Percentiles rank a stretch among this genome's conserved stretches.
Conservation (phyloP, 2,888 invertebrate species). For the Periphyllus acericola region DNA sequence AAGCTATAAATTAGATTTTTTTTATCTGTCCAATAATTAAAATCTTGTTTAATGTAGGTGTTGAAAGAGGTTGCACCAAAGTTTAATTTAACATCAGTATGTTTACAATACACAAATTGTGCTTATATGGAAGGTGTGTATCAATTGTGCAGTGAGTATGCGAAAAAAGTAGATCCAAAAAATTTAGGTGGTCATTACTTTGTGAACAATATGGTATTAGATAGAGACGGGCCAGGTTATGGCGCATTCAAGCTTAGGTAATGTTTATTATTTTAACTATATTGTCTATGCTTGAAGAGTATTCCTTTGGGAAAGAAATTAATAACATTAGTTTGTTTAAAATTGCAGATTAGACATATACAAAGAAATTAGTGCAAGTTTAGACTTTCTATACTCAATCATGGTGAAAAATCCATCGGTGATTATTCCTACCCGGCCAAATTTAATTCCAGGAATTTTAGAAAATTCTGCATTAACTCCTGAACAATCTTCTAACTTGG, state of each 20-base stretch:
- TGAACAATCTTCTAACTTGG: constrained; percentile 59
- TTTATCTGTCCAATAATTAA: neutral
- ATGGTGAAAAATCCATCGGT: constrained; percentile 56
- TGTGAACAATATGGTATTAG: constrained; percentile 68
- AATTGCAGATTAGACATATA: constrained; percentile 84
- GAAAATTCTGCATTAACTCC: constrained; percentile 54
- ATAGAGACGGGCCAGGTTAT: constrained; percentile 62
- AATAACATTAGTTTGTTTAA: constrained; percentile 55
- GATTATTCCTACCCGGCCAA: constrained; percentile 46
- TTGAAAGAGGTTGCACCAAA: constrained; percentile 91
- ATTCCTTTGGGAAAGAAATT: neutral
- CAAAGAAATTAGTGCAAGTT: constrained; percentile 82
- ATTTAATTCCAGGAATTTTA: constrained; percentile 46
- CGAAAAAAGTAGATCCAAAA: constrained; percentile 87
- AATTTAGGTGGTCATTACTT: constrained; percentile 89
- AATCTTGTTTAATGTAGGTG: constrained; percentile 69
- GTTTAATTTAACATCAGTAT: constrained; percentile 84
- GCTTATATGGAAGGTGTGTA: constrained; percentile 90
- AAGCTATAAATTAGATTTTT: neutral
- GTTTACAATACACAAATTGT: constrained; percentile 82
- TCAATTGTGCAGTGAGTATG: constrained; percentile 86
- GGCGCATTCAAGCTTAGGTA: constrained; percentile 62
- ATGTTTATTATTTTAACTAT: neutral
- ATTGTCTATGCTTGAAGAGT: neutral
- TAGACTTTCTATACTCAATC: constrained; percentile 74